Evolutionary conservation across 2,888 invertebrate species (phyloP).

Genomic region (Euproctis similis): DNA sequence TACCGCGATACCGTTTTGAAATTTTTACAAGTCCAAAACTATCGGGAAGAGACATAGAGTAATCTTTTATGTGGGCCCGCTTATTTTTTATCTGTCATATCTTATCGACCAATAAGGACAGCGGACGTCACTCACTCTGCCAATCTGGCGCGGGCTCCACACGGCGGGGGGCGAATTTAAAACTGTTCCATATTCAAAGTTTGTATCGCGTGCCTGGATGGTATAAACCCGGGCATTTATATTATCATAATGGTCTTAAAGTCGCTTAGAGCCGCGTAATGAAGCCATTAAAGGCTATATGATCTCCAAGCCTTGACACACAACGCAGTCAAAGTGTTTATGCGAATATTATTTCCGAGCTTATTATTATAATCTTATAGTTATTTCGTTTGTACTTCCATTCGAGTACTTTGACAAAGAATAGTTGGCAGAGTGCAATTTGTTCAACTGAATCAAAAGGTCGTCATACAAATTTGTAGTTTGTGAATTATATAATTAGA

Average conservation of each 20-base stretch:
- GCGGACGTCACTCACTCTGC: conserved; percentile 72
- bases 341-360: conserved; percentile 9
- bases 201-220: conserved; percentile 61
- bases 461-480: too few species aligned
- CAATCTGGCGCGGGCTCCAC: conserved; percentile 60
- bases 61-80: conserved; percentile 66
- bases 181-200: conserved; percentile 53
- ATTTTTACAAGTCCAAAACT: conserved; percentile 60
- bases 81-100: conserved; percentile 65
- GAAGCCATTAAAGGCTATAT: conserved; percentile 46
- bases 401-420: too few species aligned
- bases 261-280: conserved; percentile 37
- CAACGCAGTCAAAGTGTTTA: conserved; percentile 11
- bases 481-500: too few species aligned
- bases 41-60: conserved; percentile 57
- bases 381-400: too few species aligned
- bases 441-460: too few species aligned
- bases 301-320: conserved; percentile 24
- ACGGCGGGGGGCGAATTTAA: conserved; percentile 64
- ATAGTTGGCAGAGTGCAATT: too few species aligned
- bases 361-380: conserved; percentile 2
- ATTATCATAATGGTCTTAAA: conserved; percentile 49
- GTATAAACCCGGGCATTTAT: conserved; percentile 43
- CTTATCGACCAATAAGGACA: conserved; percentile 74
- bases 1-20: conserved; percentile 57